These are phyloP conservation scores for Gambusia holbrooki DNA, from an alignment of 2,113 vertebrate genomes.

Conservation along the genomic window DNA sequence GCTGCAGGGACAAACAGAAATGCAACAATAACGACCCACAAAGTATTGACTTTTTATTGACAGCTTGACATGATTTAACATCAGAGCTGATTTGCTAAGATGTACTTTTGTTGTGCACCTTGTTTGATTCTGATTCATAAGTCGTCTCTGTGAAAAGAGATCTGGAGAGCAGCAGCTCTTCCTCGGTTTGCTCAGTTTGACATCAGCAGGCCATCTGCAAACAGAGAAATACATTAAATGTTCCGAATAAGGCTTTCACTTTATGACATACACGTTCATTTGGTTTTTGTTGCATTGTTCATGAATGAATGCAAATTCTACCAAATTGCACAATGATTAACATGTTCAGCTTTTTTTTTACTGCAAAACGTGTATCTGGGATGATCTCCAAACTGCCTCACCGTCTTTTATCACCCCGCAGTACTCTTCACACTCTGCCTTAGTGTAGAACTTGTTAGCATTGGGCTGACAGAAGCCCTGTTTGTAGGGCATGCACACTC, in stretches of 20 bases:
- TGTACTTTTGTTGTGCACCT: background rate
- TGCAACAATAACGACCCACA: background rate
- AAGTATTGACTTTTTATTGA: conserved; percentile 26
- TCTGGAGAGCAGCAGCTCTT: background rate
- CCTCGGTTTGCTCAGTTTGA: conserved; percentile 39
- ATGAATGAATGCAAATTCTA: background rate
- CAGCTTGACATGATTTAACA: background rate
- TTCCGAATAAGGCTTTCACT: background rate
- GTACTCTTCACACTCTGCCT: conserved; percentile 95
- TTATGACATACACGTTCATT: background rate
- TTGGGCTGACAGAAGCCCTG: conserved; percentile 87
- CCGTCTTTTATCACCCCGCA: conserved; percentile 83
- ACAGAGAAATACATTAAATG: background rate
- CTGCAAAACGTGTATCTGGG: background rate
- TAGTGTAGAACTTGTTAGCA: conserved; percentile 92
- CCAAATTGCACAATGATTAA: no score
- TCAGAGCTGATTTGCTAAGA: background rate
- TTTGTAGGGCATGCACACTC: conserved; percentile 84
- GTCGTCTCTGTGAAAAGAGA: background rate
- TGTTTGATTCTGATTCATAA: background rate
- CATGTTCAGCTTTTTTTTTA: no score
- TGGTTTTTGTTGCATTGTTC: background rate
- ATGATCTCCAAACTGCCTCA: conserved; percentile 57
- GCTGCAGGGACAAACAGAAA: background rate
- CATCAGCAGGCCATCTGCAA: conserved; percentile 47